Evolutionary conservation across 2,888 invertebrate genomes (phyloP).

Genomic region (Cheilosia impressa): DNA sequence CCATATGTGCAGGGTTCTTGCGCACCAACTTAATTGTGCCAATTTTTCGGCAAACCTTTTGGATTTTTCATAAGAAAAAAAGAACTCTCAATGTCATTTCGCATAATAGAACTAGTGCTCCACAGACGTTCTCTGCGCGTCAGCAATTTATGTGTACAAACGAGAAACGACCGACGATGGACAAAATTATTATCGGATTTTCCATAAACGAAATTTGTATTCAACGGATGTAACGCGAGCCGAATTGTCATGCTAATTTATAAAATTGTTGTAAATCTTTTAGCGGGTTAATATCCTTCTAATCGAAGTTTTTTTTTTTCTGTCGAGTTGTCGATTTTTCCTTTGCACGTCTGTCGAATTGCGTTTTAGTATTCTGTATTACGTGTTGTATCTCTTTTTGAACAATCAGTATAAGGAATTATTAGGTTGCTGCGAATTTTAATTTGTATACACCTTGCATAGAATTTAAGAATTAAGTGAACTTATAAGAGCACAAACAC

Average conservation of each 20-base stretch:
- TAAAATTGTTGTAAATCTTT: conserved; percentile 2
- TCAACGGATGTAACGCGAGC: conserved; percentile 19
- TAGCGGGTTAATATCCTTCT: conserved; percentile 45
- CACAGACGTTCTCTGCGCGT: conserved; percentile 14
- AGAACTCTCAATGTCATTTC: background rate
- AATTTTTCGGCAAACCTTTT: conserved; percentile 34
- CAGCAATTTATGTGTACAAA: conserved; percentile 13
- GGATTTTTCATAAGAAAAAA: background rate
- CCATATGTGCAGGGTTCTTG: background rate
- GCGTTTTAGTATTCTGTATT: conserved; percentile 5
- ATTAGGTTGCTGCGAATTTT: background rate
- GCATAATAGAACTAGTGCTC: no score
- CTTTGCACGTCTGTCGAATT: background rate
- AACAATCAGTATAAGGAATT: background rate
- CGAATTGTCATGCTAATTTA: conserved; percentile 48
- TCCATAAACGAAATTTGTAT: conserved; percentile 23
- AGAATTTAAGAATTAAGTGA: no score
- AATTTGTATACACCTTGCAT: no score
- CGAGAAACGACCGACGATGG: background rate
- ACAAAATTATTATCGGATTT: background rate
- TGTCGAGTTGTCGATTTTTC: background rate
- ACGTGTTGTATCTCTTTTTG: conserved; percentile 1
- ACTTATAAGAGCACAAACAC: no score
- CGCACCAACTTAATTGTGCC: background rate
- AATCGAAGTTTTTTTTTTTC: background rate